These are phyloP conservation scores for Odocoileus virginianus DNA, from an alignment of 2,113 vertebrate species.

Conservation along the genomic window DNA sequence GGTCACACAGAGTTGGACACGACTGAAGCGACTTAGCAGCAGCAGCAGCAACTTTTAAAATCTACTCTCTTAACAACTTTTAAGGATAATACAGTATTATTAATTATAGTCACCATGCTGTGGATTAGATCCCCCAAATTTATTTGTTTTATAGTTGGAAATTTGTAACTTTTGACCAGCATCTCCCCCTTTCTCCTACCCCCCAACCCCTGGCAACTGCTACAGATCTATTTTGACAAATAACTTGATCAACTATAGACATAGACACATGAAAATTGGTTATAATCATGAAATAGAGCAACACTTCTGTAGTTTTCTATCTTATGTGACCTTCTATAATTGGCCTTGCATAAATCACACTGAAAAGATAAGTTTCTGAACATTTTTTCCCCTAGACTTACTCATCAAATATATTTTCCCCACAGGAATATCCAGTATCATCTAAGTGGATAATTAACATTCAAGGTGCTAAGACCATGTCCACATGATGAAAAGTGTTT, in stretches of 20 bases:
- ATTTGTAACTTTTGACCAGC: not conserved
- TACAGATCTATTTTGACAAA: not conserved
- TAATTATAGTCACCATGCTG: not conserved
- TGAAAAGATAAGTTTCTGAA: not conserved
- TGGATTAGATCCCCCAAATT: not conserved
- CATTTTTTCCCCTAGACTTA: not conserved
- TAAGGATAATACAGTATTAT: not conserved
- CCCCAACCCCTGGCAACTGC: not conserved
- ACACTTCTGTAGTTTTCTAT: not conserved
- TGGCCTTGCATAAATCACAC: not conserved
- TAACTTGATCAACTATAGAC: not conserved
- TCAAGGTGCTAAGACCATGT: slow-evolving; percentile 45
- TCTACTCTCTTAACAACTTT: not conserved
- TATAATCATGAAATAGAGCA: not conserved
- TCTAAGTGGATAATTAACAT: slow-evolving; percentile 55
- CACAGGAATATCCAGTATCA: slow-evolving; percentile 18
- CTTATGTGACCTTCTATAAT: not conserved
- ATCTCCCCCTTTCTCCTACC: not conserved
- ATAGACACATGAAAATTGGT: not conserved
- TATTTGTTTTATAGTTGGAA: not conserved
- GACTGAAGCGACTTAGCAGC: too few relatives aligned
- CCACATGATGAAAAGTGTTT: slow-evolving; percentile 59
- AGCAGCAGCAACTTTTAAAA: not conserved
- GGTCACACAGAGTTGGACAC: too few relatives aligned
- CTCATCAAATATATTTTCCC: not conserved